These are phyloP conservation scores for Conistra vaccinii DNA, from an alignment of 2,888 invertebrate genomes.

Conservation along the genomic window DNA sequence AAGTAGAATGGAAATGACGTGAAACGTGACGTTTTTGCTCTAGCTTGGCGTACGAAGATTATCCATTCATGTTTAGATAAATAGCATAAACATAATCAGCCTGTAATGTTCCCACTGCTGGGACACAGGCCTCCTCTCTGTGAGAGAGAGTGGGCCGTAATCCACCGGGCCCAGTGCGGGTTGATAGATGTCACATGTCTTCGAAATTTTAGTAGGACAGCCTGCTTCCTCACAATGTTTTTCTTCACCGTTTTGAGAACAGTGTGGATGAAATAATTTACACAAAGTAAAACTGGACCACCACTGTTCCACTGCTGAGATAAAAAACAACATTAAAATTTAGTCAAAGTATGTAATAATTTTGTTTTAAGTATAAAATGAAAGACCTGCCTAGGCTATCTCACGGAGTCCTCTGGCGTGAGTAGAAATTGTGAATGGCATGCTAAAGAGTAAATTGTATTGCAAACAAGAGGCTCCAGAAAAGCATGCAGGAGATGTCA, in stretches of 20 bases:
- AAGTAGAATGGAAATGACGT: slow-evolving; percentile 12
- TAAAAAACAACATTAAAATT: background rate
- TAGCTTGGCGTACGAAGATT: background rate
- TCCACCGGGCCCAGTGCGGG: too few species aligned
- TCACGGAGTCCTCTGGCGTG: too few species aligned
- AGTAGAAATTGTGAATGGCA: background rate
- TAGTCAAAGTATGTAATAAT: background rate
- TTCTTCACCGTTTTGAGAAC: too few species aligned
- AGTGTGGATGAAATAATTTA: too few species aligned
- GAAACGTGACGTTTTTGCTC: background rate
- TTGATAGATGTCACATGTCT: too few species aligned
- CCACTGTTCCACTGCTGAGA: too few species aligned
- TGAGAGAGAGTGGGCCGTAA: too few species aligned
- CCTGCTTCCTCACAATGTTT: too few species aligned
- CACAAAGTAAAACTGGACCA: too few species aligned
- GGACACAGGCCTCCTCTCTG: too few species aligned
- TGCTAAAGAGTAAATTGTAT: background rate
- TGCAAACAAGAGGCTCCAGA: background rate
- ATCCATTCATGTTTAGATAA: background rate
- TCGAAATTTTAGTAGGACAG: too few species aligned
- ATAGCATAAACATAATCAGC: background rate
- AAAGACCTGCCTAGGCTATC: background rate
- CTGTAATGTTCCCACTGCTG: too few species aligned
- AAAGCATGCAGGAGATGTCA: background rate
- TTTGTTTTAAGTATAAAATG: background rate